Percentiles rank a stretch among this genome's conserved stretches.
phyloP scores from a whole-genome alignment of 92 coral and sea anemone species.

The Parazoanthus swiftii region DNA sequence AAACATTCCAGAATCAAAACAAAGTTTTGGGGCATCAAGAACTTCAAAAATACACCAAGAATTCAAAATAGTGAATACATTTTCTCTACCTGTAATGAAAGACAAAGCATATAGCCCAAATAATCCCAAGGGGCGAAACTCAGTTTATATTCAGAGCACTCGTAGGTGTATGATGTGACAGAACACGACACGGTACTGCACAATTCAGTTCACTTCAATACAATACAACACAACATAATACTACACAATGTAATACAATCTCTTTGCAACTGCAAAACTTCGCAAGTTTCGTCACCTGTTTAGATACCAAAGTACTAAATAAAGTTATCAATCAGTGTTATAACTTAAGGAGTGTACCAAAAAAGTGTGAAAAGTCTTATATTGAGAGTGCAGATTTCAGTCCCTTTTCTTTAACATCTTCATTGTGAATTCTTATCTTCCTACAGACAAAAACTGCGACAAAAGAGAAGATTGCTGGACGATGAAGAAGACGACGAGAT shows the following conservation, averaged over 20 bases:
- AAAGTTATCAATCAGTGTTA: background rate
- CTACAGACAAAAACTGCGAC: constrained; percentile 76
- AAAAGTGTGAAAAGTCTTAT: too few relatives aligned
- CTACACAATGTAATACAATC: background rate
- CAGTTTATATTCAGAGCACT: background rate
- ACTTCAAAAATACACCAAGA: too few relatives aligned
- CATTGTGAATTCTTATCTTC: background rate
- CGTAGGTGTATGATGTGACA: too few relatives aligned
- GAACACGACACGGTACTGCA: background rate
- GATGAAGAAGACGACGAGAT: constrained; percentile 98
- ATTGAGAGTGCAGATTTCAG: too few relatives aligned
- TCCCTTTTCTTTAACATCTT: background rate
- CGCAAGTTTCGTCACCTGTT: too few relatives aligned
- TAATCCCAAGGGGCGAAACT: too few relatives aligned
- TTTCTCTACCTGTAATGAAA: background rate
- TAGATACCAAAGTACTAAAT: too few relatives aligned
- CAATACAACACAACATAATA: background rate
- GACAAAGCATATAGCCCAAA: background rate
- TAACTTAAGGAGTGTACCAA: too few relatives aligned
- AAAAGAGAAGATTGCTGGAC: constrained; percentile 84
- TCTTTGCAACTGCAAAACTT: too few relatives aligned
- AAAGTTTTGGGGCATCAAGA: too few relatives aligned
- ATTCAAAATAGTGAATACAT: background rate
- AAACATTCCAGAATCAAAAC: background rate
- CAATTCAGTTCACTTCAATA: background rate